A percentile compares a stretch with the other conserved stretches of the same genome.
Conservation (phyloP, 2,113 vertebrate genomes). For the Chamaea fasciata region DNA sequence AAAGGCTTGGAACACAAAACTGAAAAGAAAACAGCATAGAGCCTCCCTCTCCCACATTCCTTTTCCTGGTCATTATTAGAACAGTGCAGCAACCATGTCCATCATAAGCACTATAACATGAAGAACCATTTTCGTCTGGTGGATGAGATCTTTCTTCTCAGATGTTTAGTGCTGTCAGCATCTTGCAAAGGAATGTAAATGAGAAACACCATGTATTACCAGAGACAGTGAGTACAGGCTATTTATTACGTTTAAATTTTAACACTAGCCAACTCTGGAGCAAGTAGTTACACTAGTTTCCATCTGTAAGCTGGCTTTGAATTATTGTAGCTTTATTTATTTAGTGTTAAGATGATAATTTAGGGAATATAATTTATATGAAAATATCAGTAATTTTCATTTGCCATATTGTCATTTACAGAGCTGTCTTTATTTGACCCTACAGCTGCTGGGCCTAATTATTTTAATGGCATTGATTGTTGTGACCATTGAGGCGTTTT, state of each 20-base stretch:
- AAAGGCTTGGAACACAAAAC: slow-evolving; percentile 72
- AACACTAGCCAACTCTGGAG: slow-evolving; percentile 61
- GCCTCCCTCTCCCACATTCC: slow-evolving; percentile 49
- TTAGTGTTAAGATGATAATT: slow-evolving; percentile 73
- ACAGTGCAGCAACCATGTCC: slow-evolving; percentile 47
- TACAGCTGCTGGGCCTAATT: slow-evolving; percentile 76
- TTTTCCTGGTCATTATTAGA: slow-evolving; percentile 68
- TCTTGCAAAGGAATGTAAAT: slow-evolving; percentile 74
- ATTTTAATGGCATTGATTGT: slow-evolving; percentile 73
- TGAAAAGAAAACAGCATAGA: slow-evolving; percentile 56
- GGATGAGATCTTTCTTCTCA: slow-evolving; percentile 63
- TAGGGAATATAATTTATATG: slow-evolving; percentile 73
- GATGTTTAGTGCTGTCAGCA: slow-evolving; percentile 69
- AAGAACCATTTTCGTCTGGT: slow-evolving; percentile 57
- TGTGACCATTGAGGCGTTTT: slow-evolving; percentile 70
- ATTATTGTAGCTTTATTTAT: slow-evolving; percentile 77
- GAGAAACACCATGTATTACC: slow-evolving; percentile 64
- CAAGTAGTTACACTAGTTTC: slow-evolving; percentile 69
- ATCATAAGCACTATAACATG: slow-evolving; percentile 43
- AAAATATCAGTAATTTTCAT: slow-evolving; percentile 76
- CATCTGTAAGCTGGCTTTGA: slow-evolving; percentile 62
- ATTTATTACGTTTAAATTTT: slow-evolving; percentile 75
- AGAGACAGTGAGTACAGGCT: slow-evolving; percentile 69
- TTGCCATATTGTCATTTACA: slow-evolving; percentile 69
- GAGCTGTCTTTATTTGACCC: slow-evolving; percentile 77